These are phyloP conservation scores for Bubo scandiacus DNA, from an alignment of 2,113 vertebrate genomes.

Conservation along the genomic window DNA sequence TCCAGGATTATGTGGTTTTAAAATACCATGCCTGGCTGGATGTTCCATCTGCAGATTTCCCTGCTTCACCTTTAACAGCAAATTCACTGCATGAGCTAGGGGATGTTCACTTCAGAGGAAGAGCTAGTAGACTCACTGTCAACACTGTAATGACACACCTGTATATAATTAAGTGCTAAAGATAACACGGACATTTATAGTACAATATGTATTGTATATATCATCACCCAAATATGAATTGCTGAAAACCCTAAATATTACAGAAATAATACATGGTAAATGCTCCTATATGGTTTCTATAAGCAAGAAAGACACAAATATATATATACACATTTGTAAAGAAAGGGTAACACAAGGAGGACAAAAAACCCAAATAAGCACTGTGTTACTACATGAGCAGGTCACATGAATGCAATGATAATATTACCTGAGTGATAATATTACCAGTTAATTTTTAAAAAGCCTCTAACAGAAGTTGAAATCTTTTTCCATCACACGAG, in stretches of 20 bases:
- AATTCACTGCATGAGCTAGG: not conserved
- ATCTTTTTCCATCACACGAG: not conserved
- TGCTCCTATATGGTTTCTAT: not conserved
- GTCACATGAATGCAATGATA: not conserved
- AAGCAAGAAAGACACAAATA: not conserved
- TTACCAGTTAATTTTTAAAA: not conserved
- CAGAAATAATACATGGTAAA: not conserved
- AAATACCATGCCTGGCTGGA: not conserved
- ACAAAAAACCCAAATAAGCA: not conserved
- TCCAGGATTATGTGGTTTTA: not conserved
- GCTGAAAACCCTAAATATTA: not conserved
- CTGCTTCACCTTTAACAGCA: not conserved
- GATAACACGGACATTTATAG: not conserved
- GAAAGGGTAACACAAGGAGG: not conserved
- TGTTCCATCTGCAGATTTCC: not conserved
- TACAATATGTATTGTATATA: no score
- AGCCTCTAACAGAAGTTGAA: not conserved
- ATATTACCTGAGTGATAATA: not conserved
- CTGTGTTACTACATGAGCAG: not conserved
- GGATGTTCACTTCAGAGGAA: not conserved
- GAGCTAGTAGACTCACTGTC: not conserved
- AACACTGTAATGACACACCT: not conserved
- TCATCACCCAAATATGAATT: not conserved
- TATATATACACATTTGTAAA: not conserved
- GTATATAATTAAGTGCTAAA: not conserved